Conservation (phyloP, 2,113 vertebrate genomes). For the Myotis davidii region DNA sequence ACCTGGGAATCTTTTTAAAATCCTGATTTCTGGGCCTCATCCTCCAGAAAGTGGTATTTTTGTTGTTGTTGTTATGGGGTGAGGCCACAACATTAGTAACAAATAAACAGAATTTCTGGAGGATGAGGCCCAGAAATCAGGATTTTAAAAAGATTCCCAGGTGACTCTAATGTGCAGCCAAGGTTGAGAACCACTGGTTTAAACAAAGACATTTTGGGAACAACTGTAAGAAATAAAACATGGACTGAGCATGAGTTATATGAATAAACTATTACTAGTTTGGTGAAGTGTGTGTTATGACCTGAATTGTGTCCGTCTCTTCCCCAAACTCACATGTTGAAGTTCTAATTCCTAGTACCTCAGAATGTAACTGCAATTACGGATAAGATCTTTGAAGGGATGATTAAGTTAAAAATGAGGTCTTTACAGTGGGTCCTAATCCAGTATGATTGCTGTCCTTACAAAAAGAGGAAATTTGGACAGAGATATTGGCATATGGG, state of each 20-base stretch:
- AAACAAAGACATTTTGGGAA: background rate
- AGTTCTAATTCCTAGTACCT: background rate
- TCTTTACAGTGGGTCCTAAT: background rate
- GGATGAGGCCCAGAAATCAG: too few relatives aligned
- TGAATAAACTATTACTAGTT: background rate
- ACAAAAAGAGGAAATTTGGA: background rate
- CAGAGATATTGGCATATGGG: background rate
- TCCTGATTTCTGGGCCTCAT: too few relatives aligned
- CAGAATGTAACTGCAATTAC: background rate
- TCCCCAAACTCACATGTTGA: background rate
- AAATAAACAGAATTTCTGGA: too few relatives aligned
- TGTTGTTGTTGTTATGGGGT: background rate
- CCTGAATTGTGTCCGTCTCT: background rate
- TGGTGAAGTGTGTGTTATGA: background rate
- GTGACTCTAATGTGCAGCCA: too few relatives aligned
- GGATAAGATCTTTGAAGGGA: background rate
- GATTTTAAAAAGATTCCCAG: too few relatives aligned
- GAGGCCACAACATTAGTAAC: too few relatives aligned
- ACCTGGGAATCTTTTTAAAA: too few relatives aligned
- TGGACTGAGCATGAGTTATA: background rate
- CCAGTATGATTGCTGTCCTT: background rate
- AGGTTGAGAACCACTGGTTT: background rate
- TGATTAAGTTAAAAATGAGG: background rate
- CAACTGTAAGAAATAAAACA: constrained; percentile 1
- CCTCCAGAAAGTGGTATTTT: too few relatives aligned